Percentiles rank a stretch among this genome's conserved stretches.
Evolutionary conservation across 2,888 invertebrate species (phyloP).

Genomic region (Cotesia congregata): DNA sequence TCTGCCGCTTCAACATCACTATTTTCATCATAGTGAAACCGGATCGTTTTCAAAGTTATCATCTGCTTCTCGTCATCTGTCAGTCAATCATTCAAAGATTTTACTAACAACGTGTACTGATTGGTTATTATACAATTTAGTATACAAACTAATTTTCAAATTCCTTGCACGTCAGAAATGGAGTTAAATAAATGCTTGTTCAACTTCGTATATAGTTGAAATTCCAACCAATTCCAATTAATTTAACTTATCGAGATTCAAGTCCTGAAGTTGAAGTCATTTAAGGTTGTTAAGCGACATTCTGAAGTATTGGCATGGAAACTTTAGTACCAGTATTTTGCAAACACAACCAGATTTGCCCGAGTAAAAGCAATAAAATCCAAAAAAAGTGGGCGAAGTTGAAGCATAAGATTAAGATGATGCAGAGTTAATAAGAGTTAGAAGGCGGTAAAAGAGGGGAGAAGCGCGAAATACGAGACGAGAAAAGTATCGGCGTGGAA

Average conservation of each 20-base stretch:
- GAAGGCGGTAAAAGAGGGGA: constrained; percentile 33
- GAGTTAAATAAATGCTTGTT: too few species aligned
- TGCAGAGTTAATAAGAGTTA: neutral
- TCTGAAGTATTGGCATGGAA: too few species aligned
- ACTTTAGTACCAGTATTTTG: too few species aligned
- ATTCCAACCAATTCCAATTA: too few species aligned
- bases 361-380: too few species aligned
- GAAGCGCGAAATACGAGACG: constrained; percentile 62
- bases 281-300: too few species aligned
- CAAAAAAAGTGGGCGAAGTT: constrained; percentile 9
- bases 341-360: too few species aligned
- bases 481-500: constrained; percentile 65
- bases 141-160: neutral
- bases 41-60: neutral
- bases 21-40: neutral
- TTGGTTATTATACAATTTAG: neutral
- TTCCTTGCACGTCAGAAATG: neutral
- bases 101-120: neutral
- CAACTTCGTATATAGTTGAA: too few species aligned
- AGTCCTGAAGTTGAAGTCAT: too few species aligned
- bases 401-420: neutral
- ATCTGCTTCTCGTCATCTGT: neutral
- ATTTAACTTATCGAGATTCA: too few species aligned
- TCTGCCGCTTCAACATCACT: constrained; percentile 33
- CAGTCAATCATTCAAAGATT: neutral